Evolutionary conservation across 2,797 vertebrate genomes (phyloP).

Genomic region (Protonibea diacanthus): DNA sequence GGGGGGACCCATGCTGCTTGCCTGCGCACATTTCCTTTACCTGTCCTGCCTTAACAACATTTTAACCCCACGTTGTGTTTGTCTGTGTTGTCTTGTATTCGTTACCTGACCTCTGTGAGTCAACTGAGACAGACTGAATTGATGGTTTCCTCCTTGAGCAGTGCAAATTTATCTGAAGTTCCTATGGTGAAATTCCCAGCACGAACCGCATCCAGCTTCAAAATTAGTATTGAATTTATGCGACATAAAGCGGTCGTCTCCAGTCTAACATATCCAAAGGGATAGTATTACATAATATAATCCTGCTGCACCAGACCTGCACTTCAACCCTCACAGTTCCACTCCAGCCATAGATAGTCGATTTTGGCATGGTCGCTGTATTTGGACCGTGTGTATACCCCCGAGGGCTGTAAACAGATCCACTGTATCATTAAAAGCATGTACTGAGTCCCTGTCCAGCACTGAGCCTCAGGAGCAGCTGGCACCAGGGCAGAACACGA

Average conservation of each 20-base stretch:
- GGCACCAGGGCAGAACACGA: conserved; percentile 38
- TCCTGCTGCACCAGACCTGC: conserved; percentile 31
- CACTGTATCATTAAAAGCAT: conserved; percentile 74
- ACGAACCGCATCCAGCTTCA: conserved; percentile 12
- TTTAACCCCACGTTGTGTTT: conserved; percentile 25
- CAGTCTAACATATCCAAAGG: conserved; percentile 34
- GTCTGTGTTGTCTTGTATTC: not conserved
- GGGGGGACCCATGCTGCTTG: conserved; percentile 61
- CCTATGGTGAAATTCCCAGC: conserved; percentile 1
- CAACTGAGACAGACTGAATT: conserved; percentile 63
- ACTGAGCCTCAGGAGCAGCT: conserved; percentile 51
- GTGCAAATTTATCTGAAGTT: not conserved
- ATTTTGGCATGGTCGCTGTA: conserved; percentile 52
- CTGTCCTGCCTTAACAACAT: conserved; percentile 42
- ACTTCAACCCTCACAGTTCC: conserved; percentile 32
- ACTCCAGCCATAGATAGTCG: conserved; percentile 36
- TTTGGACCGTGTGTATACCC: conserved; percentile 56
- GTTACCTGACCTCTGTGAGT: conserved; percentile 11
- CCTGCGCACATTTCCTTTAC: conserved; percentile 52
- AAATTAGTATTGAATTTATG: conserved; percentile 24
- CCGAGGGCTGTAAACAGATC: conserved; percentile 77
- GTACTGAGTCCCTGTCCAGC: conserved; percentile 52
- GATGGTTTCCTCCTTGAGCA: conserved; percentile 9
- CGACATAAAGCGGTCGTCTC: conserved; percentile 10
- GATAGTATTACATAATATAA: conserved; percentile 67